phyloP scores from a whole-genome alignment of 2,113 vertebrate genomes.

The Muntiacus reevesi region DNA sequence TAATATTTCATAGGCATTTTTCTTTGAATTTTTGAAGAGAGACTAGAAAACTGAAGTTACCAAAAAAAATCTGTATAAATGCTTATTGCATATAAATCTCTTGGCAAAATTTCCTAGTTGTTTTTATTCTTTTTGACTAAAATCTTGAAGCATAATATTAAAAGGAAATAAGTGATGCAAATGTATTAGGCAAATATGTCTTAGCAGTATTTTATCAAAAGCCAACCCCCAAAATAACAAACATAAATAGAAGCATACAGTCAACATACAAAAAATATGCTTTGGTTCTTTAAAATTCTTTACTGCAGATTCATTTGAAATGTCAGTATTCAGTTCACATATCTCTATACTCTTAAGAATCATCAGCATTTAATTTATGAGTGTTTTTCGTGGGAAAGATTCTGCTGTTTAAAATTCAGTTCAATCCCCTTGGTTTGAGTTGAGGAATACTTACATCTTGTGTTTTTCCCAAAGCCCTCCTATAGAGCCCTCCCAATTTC shows the following conservation, averaged over 20 bases:
- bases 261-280: neutral
- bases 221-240: neutral
- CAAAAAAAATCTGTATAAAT: constrained; percentile 14
- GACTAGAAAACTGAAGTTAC: constrained; percentile 4
- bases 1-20: neutral
- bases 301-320: constrained; percentile 32
- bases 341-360: constrained; percentile 53
- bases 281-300: constrained; percentile 44
- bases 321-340: constrained; percentile 51
- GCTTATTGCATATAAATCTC: neutral
- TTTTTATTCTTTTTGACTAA: constrained; percentile 44
- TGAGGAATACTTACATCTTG: constrained; percentile 43
- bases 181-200: neutral
- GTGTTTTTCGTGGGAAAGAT: constrained; percentile 60
- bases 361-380: constrained; percentile 67
- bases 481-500: neutral
- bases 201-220: constrained; percentile 24
- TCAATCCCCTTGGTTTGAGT: constrained; percentile 4
- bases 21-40: constrained; percentile 42
- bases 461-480: constrained; percentile 35
- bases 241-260: neutral
- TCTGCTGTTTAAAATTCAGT: constrained; percentile 63
- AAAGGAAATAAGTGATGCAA: constrained; percentile 3
- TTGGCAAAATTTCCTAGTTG: neutral
- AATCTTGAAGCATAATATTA: constrained; percentile 23